A percentile compares a stretch with the other conserved stretches of the same genome.
Evolutionary conservation across 2,113 vertebrate genomes (phyloP).

Genomic region (Cnemophilus loriae): DNA sequence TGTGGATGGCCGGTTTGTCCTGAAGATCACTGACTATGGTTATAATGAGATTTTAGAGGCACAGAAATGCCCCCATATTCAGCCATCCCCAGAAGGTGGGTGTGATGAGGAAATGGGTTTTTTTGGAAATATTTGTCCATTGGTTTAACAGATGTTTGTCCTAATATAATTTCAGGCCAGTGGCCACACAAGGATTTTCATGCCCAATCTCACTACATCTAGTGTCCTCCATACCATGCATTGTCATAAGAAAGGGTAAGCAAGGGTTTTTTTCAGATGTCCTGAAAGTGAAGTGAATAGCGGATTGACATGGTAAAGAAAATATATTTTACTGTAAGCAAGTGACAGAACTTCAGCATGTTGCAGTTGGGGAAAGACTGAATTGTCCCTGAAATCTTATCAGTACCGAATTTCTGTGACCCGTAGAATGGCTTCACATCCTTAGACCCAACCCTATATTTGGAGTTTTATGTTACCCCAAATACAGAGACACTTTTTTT

Average conservation of each 20-base stretch:
- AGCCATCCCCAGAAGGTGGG: slow-evolving; percentile 80
- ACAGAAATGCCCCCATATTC: slow-evolving; percentile 74
- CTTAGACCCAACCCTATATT: not conserved
- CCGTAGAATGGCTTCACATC: not conserved
- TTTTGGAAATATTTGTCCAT: not conserved
- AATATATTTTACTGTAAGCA: not conserved
- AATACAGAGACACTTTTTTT: not conserved
- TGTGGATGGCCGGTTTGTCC: slow-evolving; percentile 88
- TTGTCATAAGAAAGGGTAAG: not conserved
- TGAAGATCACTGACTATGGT: slow-evolving; percentile 91
- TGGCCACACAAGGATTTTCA: not conserved
- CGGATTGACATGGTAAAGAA: not conserved
- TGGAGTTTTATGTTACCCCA: not conserved
- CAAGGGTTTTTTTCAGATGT: not conserved
- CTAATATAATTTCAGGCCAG: not conserved
- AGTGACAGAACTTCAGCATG: not conserved
- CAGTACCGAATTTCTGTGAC: not conserved
- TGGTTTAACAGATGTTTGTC: not conserved
- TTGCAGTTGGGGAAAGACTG: not conserved
- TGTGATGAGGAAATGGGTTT: not conserved
- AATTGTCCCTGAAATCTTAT: not conserved
- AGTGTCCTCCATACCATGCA: not conserved
- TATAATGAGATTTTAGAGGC: slow-evolving; percentile 82
- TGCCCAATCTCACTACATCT: not conserved
- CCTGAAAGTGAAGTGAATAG: not conserved